Evolutionary conservation across 2,797 vertebrate species (phyloP), one percentile per base, ranked within the genome.

Genomic region (Mionectes olivaceus): DNA sequence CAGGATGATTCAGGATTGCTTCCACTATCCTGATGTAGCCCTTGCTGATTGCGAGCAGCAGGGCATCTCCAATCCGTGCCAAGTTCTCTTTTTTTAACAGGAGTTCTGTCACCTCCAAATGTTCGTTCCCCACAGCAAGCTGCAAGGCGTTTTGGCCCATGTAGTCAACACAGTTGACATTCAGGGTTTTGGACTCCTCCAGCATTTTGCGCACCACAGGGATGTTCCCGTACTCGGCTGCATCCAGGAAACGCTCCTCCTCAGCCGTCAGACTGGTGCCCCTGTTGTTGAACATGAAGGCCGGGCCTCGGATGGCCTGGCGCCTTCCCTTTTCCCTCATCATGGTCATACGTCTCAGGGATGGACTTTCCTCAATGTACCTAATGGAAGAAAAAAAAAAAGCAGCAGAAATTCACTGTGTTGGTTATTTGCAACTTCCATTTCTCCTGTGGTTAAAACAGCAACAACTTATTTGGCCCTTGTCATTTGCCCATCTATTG

Each of bases 71-170:
- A 5, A 99, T 98, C 57, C 98, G 98, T 43, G 98, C 98, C 98
- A 99, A 98, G 97, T 99, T 98, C 89, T 99, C 98, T 68, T 98
- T 98, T 96, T 98, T 98, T 75, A 99, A 97, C 87, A 99, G 97
- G 76, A 99, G 98, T 96, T 99, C 99, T 1, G 98, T 98, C 95
- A 99, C 99, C 95, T 99, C 99, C 97, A 99, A 98, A 97, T 99
- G 99, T 95, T 99, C 99, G 16, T 99, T 99, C 61, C 98, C 98
- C 49, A 99, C 98, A 7, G 99, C 98, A 63, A 99, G 97, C 98
- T 99, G 99, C 94, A 99, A 95, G 85, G 98, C 98, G 32, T 98
- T 99, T 94, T 99, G 98, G 89, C 99, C 99, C 99, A 99, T 99
- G 95, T 99, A 99, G 96, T 99, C 99, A 56, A 99, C 98, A 33